Base-by-base conservation (phyloP, 2,797 vertebrate genomes). In the Chaunax sp. region DNA sequence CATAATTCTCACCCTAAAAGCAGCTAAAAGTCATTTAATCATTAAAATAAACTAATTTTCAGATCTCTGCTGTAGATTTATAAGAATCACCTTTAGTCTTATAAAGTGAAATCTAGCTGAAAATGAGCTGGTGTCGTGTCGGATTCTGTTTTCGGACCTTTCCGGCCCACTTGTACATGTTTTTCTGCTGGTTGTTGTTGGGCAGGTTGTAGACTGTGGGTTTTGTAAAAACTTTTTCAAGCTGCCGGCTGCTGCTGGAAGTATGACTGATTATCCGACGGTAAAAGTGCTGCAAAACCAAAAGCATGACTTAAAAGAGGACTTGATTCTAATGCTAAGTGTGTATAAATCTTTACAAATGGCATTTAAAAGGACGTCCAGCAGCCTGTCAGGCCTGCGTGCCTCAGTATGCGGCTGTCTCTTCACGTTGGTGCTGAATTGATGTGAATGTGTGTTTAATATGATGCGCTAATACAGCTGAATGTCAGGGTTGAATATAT, bases 381-480 rank as follows among this genome's bases (percentile, higher is more conserved):
- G 56, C 14, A 0, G 19, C 47, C 28, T 45, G 53, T 80, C 58
- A 14, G 52, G 33, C 5, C 40, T 7, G 25, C 5, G 1, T 2
- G 11, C 54, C 43, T 73, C 54, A 45, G 20, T 22, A 2, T 0
- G 49, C 60, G 25, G n/a, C 59, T 62, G 64, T 81, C 63, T 55
- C 56, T 55, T 80, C 57, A 38, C 57, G 40, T 76, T 5, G 40
- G 18, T 5, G 57, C 25, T 54, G 69, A 69, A 77, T 45, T 53
- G 37, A 72, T 40, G 49, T 69, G 75, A 73, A 77, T 64, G 78
- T 44, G 12, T 52, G 51, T 83, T 84, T 83, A 63, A 82, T 71
- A 75, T 63, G 30, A 76, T 30, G 61, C 53, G 45, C 55, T 83
- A 82, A 86, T 81, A 35, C 72, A 4, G 22, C 71, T 83, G 77